These are phyloP conservation scores for Squalus acanthias DNA, from an alignment of 2,797 vertebrate species.

Conservation along the genomic window DNA sequence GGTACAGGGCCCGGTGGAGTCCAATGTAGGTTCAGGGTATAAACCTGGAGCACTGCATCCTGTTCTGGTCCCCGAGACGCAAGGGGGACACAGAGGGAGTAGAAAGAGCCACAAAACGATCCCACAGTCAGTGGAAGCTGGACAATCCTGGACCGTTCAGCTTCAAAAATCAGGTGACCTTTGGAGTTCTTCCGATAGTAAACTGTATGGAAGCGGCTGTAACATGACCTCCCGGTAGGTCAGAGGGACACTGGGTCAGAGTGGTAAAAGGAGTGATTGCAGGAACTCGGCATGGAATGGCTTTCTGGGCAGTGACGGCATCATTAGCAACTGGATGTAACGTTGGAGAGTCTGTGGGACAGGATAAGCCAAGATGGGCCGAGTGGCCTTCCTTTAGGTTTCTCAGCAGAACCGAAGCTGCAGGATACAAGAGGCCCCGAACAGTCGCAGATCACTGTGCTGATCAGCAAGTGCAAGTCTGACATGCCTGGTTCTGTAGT, in stretches of 20 bases:
- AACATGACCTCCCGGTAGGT: background rate
- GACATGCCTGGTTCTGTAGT: background rate
- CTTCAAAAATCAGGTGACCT: background rate
- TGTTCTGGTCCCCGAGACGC: background rate
- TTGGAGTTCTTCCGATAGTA: background rate
- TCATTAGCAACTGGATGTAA: background rate
- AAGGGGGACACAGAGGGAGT: background rate
- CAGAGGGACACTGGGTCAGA: background rate
- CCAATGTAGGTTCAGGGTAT: no score
- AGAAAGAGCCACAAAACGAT: background rate
- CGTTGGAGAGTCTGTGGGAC: background rate
- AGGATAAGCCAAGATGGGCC: background rate
- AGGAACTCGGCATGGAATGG: background rate
- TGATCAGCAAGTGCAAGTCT: background rate
- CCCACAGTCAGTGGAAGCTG: background rate
- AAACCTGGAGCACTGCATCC: background rate
- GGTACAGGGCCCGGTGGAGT: no score
- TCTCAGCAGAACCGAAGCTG: background rate
- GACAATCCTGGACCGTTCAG: background rate
- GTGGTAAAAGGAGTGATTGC: background rate
- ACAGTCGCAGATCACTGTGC: background rate
- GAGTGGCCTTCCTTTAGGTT: background rate
- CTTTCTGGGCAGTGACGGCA: background rate
- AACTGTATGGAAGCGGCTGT: background rate
- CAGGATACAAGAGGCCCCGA: background rate